Evolutionary conservation across 2,797 vertebrate species (phyloP), one percentile per base, ranked within the genome.

Genomic region (Sebastes taczanowskii): DNA sequence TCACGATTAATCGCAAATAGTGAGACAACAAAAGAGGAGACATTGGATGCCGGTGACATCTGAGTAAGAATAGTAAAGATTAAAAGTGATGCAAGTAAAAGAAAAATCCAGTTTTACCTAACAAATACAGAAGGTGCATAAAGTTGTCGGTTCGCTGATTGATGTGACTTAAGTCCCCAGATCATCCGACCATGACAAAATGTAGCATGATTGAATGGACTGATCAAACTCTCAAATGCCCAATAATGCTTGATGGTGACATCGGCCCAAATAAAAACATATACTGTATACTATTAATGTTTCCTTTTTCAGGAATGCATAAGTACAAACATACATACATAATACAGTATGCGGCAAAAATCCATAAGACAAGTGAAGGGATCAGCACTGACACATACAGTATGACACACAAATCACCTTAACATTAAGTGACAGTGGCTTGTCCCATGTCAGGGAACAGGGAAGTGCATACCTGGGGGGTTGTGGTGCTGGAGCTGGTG

Each of bases 401-500:
- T 46, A 30, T 23, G 27, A 70, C 18, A 63, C 27, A 58, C n/a
- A 18, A 1, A 23, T 38, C 20, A 53, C 29, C 7, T 42, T 59
- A 4, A 53, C 11, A 18, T 16, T 64, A 23, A 29, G 29, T 18
- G 32, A 16, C 27, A 60, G 16, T 11, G 6, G 46, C 13, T 62
- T 30, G 42, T 16, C 38, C 6, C 13, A 2, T 46, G 27, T 35
- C 4, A 58, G 34, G 2, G 5, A 52, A 29, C 22, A 29, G 49
- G 2, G 49, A 55, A 20, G 6, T 16, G 23, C 67, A 81, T 58
- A 98, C 97, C 96, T 97, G 88, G 93, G 80, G 4, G 96, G 94
- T 69, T 96, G 97, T 4, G 95, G 94, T 4, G 94, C 96, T 85
- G 97, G 95, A 18, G 96, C 83, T 73, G 91, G 73, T 76, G 86